Base-by-base conservation (phyloP, 2,797 vertebrate species). In the Ceryle rudis region DNA sequence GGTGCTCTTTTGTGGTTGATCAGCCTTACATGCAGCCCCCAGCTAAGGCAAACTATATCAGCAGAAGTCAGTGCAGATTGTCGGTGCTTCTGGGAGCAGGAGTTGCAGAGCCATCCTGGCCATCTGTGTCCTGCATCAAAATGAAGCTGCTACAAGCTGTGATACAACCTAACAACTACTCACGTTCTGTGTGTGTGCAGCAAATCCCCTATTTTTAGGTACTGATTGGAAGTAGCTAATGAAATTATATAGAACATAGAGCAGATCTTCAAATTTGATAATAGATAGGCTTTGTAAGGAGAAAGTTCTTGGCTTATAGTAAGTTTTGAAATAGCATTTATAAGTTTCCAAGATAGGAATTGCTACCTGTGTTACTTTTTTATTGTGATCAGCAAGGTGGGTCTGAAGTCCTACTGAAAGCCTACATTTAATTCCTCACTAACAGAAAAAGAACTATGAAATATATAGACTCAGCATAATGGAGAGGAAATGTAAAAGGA, bases 401-500 rank as follows among this genome's bases (percentile, higher is more conserved):
- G n/a, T 90, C 86, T 75, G 42, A 66, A 60, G n/a, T 62, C 31
- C 37, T 52, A 8, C 41, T 78, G 88, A 88, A 84, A 87, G 57
- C 49, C 52, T 78, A 6, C 19, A 3, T 73, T 80, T 85, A 74
- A 77, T 90, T 86, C 57, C 41, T 51, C 39, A 4, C 70, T 70
- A 85, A 33, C 78, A 94, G 62, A 64, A 78, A 66, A 74, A 33
- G 65, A 86, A 21, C 52, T 65, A 2, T 71, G 6, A 93, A 84
- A 92, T 78, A 29, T 9, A 57, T 23, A 39, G 60, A 18, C 57
- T 95, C 92, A 92, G 93, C 86, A 78, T 55, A 82, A 85, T 29
- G n/a, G 44, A 66, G 74, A 86, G 93, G 95, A 96, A 92, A 86
- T 93, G 73, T 93, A 47, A 72, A 91, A 86, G 94, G 90, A 94